These are phyloP conservation scores for Oophaga pumilio DNA, from an alignment of 2,113 vertebrate species.

Conservation along the genomic window DNA sequence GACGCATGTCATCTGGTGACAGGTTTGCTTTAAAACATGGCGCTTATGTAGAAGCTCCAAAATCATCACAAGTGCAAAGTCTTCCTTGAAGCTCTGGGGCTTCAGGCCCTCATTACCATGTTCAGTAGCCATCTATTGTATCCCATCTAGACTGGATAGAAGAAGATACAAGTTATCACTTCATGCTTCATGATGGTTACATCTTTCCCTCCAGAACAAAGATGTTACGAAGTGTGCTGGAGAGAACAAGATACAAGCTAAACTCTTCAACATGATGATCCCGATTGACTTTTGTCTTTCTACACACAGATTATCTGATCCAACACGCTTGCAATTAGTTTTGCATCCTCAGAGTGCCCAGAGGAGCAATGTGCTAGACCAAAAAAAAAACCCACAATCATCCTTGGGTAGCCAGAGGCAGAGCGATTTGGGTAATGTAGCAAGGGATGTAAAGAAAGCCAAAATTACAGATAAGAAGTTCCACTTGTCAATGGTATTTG, in stretches of 20 bases:
- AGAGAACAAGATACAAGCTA: neutral
- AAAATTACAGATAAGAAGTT: neutral
- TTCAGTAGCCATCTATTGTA: too few relatives aligned
- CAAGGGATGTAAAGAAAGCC: neutral
- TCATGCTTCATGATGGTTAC: too few relatives aligned
- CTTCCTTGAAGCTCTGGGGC: too few relatives aligned
- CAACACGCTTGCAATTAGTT: neutral
- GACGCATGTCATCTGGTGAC: too few relatives aligned
- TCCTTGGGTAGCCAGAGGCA: neutral
- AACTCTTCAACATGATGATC: neutral
- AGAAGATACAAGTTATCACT: too few relatives aligned
- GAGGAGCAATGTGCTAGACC: conserved; percentile 6
- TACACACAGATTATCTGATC: neutral
- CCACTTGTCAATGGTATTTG: neutral
- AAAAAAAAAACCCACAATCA: neutral
- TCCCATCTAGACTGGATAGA: too few relatives aligned
- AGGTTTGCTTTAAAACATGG: too few relatives aligned
- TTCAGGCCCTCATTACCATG: too few relatives aligned
- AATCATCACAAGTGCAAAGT: too few relatives aligned
- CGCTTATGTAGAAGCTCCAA: too few relatives aligned
- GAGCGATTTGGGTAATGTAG: neutral
- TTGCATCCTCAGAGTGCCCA: neutral
- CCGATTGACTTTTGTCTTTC: neutral
- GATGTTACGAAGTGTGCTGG: neutral
- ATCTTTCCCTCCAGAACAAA: too few relatives aligned